Evolutionary conservation across 23 tunicate species (phyloP).

Genomic region (Phallusia fumigata): DNA sequence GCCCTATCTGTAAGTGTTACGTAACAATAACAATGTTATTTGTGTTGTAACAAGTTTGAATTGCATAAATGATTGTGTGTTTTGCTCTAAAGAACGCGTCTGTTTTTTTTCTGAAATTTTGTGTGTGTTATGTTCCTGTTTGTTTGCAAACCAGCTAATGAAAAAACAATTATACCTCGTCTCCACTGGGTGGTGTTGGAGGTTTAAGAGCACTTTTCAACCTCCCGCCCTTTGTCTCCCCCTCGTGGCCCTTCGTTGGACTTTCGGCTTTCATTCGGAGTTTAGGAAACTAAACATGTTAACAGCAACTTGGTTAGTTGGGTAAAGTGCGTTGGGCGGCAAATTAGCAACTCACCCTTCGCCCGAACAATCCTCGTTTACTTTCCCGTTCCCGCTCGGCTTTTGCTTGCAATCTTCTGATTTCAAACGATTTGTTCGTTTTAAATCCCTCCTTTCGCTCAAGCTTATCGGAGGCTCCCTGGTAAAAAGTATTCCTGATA

Average conservation of each 20-base stretch:
- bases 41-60: no score
- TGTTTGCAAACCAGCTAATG: background rate
- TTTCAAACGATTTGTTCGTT: slow-evolving; percentile 90
- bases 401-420: slow-evolving; percentile 80
- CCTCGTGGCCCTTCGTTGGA: background rate
- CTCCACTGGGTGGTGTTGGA: slow-evolving; percentile 19
- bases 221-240: background rate
- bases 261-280: slow-evolving; percentile 7
- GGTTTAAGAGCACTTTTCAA: slow-evolving; percentile 54
- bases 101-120: background rate
- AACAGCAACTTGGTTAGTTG: background rate
- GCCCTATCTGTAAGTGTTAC: background rate
- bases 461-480: slow-evolving; percentile 26
- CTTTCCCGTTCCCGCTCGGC: slow-evolving; percentile 80
- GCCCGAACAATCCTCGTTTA: slow-evolving; percentile 47
- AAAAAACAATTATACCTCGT: slow-evolving; percentile 13
- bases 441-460: slow-evolving; percentile 73
- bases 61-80: no score
- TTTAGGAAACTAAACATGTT: slow-evolving; percentile 25
- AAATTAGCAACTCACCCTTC: slow-evolving; percentile 27
- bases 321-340: no score
- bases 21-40: no score
- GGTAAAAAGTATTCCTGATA: background rate
- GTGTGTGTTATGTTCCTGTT: no score
- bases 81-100: background rate